Evolutionary conservation across 2,113 vertebrate genomes (phyloP).

Genomic region (Solenodon paradoxus): DNA sequence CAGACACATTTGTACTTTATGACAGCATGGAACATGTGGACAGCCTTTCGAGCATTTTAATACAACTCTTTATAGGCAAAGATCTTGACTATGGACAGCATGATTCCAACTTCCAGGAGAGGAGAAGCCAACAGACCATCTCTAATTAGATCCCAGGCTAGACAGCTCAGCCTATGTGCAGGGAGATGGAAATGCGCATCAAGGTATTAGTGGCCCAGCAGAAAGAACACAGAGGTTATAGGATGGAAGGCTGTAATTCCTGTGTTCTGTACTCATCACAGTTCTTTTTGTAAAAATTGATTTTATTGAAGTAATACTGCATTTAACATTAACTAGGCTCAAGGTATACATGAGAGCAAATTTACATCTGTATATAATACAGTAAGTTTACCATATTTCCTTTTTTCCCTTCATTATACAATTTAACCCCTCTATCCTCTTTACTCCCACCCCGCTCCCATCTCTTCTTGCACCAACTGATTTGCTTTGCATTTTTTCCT

Average conservation of each 20-base stretch:
- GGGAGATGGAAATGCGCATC: not conserved
- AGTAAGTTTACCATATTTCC: too few relatives aligned
- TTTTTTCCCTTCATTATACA: too few relatives aligned
- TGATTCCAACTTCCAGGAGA: not conserved
- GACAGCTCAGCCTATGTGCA: not conserved
- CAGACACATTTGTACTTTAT: slow-evolving; percentile 47
- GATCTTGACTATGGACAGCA: not conserved
- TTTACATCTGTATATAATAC: too few relatives aligned
- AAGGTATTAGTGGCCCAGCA: not conserved
- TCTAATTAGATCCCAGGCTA: not conserved
- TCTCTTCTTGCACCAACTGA: too few relatives aligned
- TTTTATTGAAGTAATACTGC: too few relatives aligned
- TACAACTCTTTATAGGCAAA: not conserved
- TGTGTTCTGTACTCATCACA: not conserved
- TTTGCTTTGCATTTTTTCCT: too few relatives aligned
- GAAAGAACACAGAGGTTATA: not conserved
- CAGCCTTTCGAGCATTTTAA: slow-evolving; percentile 20
- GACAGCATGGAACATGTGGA: not conserved
- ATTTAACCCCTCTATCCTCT: too few relatives aligned
- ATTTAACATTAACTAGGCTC: too few relatives aligned
- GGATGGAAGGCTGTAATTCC: not conserved
- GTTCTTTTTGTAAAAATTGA: too few relatives aligned
- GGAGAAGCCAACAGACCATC: not conserved
- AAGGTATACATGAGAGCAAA: too few relatives aligned
- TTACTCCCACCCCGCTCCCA: too few relatives aligned